Conservation (phyloP, 64 coral and sea anemone genomes). For the Porites australiensis region DNA sequence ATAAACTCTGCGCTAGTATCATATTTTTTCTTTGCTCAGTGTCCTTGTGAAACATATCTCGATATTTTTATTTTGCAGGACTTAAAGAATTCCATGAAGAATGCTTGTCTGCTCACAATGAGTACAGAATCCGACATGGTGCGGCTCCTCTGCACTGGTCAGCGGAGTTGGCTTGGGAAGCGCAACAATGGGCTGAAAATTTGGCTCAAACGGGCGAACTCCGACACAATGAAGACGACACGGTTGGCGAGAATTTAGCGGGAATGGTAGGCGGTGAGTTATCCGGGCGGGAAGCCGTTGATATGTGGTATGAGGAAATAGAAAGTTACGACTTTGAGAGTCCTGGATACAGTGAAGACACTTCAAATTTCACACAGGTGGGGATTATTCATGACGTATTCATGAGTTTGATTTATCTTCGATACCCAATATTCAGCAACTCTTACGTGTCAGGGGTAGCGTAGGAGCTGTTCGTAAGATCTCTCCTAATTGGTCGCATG, state of each 20-base stretch:
- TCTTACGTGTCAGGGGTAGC: no score
- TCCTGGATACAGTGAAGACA: conserved; percentile 88
- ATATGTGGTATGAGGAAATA: conserved; percentile 99
- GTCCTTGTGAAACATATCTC: no score
- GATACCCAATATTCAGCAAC: no score
- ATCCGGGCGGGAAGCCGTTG: conserved; percentile 81
- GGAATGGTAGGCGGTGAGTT: conserved; percentile 90
- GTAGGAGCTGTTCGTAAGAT: no score
- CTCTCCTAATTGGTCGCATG: no score
- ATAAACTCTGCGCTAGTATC: not conserved
- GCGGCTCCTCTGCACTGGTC: conserved; percentile 91
- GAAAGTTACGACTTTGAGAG: conserved; percentile 86
- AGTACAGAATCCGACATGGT: conserved; percentile 88
- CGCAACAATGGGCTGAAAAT: conserved; percentile 94
- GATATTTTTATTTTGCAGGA: conserved; percentile 50
- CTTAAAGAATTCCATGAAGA: conserved; percentile 97
- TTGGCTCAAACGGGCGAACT: conserved; percentile 79
- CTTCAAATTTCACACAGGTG: conserved; percentile 97
- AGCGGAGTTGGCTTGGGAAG: conserved; percentile 83
- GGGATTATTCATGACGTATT: not conserved
- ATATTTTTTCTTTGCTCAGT: not conserved
- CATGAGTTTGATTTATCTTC: no score
- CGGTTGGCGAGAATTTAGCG: conserved; percentile 94
- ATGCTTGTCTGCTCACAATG: conserved; percentile 88
- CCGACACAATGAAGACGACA: conserved; percentile 88